Evolutionary conservation across 2,113 vertebrate genomes (phyloP).

Genomic region (Clinocottus analis): DNA sequence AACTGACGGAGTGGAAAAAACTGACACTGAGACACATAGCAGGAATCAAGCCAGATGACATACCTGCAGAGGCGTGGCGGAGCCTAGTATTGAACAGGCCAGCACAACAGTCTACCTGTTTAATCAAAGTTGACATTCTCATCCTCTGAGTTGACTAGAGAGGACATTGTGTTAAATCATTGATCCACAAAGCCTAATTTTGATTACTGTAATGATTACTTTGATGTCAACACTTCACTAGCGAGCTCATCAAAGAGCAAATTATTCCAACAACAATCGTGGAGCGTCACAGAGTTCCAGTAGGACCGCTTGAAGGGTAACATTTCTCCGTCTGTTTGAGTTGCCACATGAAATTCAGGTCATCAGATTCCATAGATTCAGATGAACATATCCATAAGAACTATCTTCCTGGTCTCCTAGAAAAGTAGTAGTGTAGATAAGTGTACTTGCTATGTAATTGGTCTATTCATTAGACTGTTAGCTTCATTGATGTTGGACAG

Average conservation of each 20-base stretch:
- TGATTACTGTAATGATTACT: neutral
- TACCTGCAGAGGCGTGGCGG: conserved; percentile 66
- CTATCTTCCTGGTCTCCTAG: neutral
- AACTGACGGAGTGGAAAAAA: conserved; percentile 44
- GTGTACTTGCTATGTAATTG: neutral
- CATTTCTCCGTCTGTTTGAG: neutral
- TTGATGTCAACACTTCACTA: neutral
- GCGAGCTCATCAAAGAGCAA: neutral
- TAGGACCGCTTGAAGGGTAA: neutral
- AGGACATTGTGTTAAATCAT: neutral
- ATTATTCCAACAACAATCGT: neutral
- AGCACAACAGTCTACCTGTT: conserved; percentile 28
- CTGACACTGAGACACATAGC: conserved; percentile 27
- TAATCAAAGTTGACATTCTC: conserved; percentile 22
- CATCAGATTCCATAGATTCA: neutral
- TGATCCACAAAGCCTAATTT: neutral
- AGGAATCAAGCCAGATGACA: conserved; percentile 77
- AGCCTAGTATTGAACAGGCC: conserved; percentile 38
- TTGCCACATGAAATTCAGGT: neutral
- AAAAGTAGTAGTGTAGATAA: neutral
- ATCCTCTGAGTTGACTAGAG: neutral
- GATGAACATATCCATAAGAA: neutral
- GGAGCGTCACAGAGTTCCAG: neutral
- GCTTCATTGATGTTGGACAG: neutral
- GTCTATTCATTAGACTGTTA: neutral